Base-by-base conservation (phyloP, 1,140 invertebrate species). In the Cydia strobilella region DNA sequence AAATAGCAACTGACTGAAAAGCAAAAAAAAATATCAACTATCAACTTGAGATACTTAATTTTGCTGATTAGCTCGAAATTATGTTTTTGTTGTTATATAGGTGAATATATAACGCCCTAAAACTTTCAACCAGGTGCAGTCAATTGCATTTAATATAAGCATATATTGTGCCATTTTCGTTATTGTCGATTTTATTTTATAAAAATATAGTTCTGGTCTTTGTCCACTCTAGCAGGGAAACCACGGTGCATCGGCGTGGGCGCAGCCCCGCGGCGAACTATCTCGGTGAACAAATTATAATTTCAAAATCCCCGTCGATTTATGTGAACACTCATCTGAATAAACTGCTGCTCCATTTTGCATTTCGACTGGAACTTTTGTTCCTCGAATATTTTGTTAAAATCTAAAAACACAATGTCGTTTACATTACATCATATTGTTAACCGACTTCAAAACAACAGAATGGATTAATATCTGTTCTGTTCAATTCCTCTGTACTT, bases 301-400 rank as follows among this genome's bases (percentile, higher is more conserved):
- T 92, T 90, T 92, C 83, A 86, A 90, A 92, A 89, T 87, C 86
- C 79, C 83, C 82, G 84, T 92, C 89, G 85, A 92, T 92, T 90
- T 91, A 91, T 91, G 86, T 82, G 85, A 83, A 83, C 82, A 80
- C 86, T 90, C 87, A 88, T 86, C 82, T 88, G 82, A 83, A 86
- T 88, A 89, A 85, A 89, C 78, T 77, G 80, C 79, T 86, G 87
- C 81, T 84, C 84, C 81, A 90, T 86, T 89, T 89, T 82, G 84
- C 81, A 66, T 73, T 76, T 72, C 59, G 72, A 77, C 73, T 79
- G 75, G 75, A 76, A 80, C 80, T 78, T 75, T 79, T 77, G 75
- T 79, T 81, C 76, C 75, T 76, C 59, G 76, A 65, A 31, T 54
- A 20, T 20, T 74, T 72, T 62, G 20, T 73, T 35, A 66, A 66